Evolutionary conservation across 2,113 vertebrate species (phyloP).

Genomic region (Onychostruthus taczanowskii): DNA sequence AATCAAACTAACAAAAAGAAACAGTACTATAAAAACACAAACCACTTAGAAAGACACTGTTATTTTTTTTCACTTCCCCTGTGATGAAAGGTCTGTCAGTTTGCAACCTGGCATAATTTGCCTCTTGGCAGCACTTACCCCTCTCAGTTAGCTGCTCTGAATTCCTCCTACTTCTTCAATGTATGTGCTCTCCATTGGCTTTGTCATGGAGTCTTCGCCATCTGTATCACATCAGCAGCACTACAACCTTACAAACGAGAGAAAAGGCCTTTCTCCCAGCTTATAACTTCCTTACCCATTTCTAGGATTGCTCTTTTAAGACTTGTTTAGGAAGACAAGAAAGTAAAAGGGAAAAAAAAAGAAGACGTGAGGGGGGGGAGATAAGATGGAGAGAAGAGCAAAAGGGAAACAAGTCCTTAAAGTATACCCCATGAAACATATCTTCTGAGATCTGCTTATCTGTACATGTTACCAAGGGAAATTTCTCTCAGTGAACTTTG

Average conservation of each 20-base stretch:
- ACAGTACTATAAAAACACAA: not conserved
- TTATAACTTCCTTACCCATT: not conserved
- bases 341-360: not conserved
- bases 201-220: not conserved
- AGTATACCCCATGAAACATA: not conserved
- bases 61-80: not conserved
- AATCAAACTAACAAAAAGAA: not conserved
- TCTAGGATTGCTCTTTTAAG: not conserved
- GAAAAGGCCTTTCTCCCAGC: not conserved
- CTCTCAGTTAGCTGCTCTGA: not conserved
- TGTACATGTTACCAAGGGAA: not conserved
- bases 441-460: constrained; percentile 5
- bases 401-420: not conserved
- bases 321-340: not conserved
- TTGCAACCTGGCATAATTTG: not conserved
- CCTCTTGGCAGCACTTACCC: not conserved
- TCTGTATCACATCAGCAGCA: not conserved
- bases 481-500: not conserved
- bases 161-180: not conserved
- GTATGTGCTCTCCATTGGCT: not conserved
- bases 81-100: not conserved
- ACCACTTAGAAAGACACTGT: not conserved
- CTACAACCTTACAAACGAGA: not conserved
- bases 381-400: not conserved
- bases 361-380: too few relatives aligned